These are phyloP conservation scores for Ophion obscuratus DNA, from an alignment of 2,888 invertebrate genomes.

Conservation along the genomic window DNA sequence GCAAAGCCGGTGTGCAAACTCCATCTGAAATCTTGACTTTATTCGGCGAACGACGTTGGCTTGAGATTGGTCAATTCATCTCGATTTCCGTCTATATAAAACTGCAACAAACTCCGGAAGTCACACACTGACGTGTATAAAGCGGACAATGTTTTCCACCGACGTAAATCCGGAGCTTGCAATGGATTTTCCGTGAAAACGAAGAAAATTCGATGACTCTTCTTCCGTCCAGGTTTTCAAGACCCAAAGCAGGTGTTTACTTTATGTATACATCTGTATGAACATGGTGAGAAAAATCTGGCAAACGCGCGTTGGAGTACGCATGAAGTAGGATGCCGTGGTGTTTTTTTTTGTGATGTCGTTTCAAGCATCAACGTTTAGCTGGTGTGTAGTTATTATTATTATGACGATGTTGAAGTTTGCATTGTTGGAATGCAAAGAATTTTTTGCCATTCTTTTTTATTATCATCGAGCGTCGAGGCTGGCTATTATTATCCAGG, in stretches of 20 bases:
- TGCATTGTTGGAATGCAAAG: too few species aligned
- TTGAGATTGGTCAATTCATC: slow-evolving; percentile 64
- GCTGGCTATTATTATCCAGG: too few species aligned
- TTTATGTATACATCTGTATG: too few species aligned
- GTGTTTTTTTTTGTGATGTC: not conserved
- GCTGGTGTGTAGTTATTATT: too few species aligned
- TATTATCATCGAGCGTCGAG: too few species aligned
- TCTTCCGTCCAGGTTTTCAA: not conserved
- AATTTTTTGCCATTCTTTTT: too few species aligned
- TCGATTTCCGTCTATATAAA: slow-evolving; percentile 36
- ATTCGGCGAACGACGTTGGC: slow-evolving; percentile 51
- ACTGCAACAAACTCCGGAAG: slow-evolving; percentile 25
- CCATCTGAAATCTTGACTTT: slow-evolving; percentile 50
- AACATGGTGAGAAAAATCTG: not conserved
- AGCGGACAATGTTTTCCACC: slow-evolving; percentile 29
- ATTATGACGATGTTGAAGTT: too few species aligned
- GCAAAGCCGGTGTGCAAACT: slow-evolving; percentile 10
- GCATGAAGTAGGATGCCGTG: not conserved
- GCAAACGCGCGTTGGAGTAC: not conserved
- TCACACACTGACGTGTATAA: slow-evolving; percentile 8
- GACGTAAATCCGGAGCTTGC: slow-evolving; percentile 27
- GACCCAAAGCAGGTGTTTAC: too few species aligned
- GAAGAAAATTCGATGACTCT: slow-evolving; percentile 29
- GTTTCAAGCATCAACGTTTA: not conserved
- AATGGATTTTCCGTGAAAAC: slow-evolving; percentile 15